A percentile compares a stretch with the other conserved stretches of the same genome.
phyloP scores from a whole-genome alignment of 2,113 vertebrate species.

The Alligator mississippiensis region DNA sequence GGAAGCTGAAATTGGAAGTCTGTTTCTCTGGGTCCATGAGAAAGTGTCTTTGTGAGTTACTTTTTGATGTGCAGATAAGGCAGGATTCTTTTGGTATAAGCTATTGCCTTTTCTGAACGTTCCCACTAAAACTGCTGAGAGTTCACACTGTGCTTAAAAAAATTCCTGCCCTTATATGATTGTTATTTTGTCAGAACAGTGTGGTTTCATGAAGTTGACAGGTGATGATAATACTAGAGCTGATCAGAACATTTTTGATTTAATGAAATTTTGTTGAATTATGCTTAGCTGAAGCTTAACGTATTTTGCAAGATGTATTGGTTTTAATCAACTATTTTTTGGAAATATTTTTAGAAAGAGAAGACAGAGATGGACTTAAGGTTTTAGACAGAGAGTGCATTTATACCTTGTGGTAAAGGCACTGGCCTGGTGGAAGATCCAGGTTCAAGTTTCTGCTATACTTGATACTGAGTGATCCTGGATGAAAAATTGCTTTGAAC shows the following conservation, averaged over 20 bases:
- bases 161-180: background rate
- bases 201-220: slow-evolving; percentile 30
- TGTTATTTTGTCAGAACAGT: background rate
- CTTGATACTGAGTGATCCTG: background rate
- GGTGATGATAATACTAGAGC: background rate
- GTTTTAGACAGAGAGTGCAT: background rate
- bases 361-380: background rate
- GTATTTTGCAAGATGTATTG: slow-evolving; percentile 32
- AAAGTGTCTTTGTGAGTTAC: no score
- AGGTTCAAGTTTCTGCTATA: slow-evolving; percentile 48
- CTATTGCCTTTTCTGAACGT: background rate
- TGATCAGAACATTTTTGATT: slow-evolving; percentile 17
- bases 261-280: slow-evolving; percentile 6
- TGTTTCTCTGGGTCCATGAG: no score
- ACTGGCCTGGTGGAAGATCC: slow-evolving; percentile 28
- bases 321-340: background rate
- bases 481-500: slow-evolving; percentile 55
- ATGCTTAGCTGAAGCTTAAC: background rate
- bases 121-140: background rate
- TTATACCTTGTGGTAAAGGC: background rate
- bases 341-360: background rate
- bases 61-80: background rate
- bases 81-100: background rate
- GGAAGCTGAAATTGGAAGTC: no score
- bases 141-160: background rate